These are phyloP conservation scores for Plagodis dolabraria DNA, from an alignment of 2,888 invertebrate species.

Conservation along the genomic window DNA sequence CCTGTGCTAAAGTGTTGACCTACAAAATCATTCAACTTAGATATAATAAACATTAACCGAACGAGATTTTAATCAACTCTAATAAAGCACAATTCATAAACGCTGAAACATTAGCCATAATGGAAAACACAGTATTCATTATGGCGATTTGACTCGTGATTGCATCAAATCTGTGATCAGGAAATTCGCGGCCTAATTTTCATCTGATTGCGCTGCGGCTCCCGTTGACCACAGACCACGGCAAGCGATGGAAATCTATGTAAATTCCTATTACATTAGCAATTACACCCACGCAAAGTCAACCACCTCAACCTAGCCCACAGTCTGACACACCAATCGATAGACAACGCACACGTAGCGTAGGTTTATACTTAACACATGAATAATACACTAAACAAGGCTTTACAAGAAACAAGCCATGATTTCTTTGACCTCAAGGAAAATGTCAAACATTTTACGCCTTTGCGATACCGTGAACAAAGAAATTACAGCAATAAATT, in stretches of 20 bases:
- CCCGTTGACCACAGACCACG: conserved; percentile 26
- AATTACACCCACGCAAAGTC: conserved; percentile 50
- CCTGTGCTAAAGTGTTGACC: no score
- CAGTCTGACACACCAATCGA: conserved; percentile 54
- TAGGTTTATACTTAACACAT: conserved; percentile 7
- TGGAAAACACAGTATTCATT: conserved; percentile 13
- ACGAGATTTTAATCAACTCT: background rate
- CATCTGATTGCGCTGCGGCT: conserved; percentile 35
- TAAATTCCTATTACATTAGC: conserved; percentile 48
- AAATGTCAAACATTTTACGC: conserved; percentile 45
- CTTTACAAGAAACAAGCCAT: conserved; percentile 43
- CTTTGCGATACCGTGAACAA: conserved; percentile 29
- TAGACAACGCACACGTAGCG: conserved; percentile 31
- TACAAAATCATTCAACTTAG: no score
- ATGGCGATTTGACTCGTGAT: conserved; percentile 8
- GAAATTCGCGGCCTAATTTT: conserved; percentile 20
- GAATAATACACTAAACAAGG: conserved; percentile 28
- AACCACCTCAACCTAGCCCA: conserved; percentile 51
- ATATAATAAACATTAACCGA: no score
- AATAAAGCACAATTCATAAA: conserved; percentile 2
- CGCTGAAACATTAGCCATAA: conserved; percentile 16
- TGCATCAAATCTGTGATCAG: background rate
- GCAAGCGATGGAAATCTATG: conserved; percentile 52
- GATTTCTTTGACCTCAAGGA: conserved; percentile 36
- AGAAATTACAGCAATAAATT: conserved; percentile 23